A percentile compares a stretch with the other conserved stretches of the same genome.
Evolutionary conservation across 2,113 vertebrate genomes (phyloP).

Genomic region (Erinaceus europaeus): DNA sequence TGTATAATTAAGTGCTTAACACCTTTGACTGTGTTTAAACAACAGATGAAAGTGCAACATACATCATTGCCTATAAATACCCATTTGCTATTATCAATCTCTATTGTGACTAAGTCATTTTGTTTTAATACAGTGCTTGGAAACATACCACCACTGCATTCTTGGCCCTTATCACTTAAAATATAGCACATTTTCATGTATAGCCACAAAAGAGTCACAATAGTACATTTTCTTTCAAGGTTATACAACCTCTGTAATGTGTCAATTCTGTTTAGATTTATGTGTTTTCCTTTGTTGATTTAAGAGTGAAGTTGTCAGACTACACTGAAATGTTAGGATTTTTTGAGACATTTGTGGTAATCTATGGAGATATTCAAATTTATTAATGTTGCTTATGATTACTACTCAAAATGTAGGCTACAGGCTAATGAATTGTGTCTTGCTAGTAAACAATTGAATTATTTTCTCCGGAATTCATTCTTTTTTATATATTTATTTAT

Average conservation of each 20-base stretch:
- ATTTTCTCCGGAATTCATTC: background rate
- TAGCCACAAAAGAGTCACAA: background rate
- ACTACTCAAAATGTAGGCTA: background rate
- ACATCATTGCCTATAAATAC: background rate
- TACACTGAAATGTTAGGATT: background rate
- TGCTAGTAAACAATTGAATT: background rate
- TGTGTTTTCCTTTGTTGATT: background rate
- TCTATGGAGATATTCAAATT: background rate
- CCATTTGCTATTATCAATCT: background rate
- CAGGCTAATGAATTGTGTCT: background rate
- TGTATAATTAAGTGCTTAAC: slow-evolving; percentile 30
- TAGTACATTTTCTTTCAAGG: background rate
- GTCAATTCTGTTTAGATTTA: background rate
- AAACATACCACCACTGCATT: background rate
- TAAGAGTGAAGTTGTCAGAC: background rate
- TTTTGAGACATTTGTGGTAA: background rate
- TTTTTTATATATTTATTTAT: background rate
- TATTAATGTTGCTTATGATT: background rate
- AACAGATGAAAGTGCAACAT: background rate
- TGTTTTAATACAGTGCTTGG: background rate
- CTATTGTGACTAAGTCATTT: background rate
- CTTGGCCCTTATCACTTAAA: background rate
- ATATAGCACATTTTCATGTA: background rate
- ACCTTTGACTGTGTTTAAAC: slow-evolving; percentile 16
- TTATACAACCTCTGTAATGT: background rate